Conservation (phyloP, 2,888 invertebrate species). For the Metellina segmentata region DNA sequence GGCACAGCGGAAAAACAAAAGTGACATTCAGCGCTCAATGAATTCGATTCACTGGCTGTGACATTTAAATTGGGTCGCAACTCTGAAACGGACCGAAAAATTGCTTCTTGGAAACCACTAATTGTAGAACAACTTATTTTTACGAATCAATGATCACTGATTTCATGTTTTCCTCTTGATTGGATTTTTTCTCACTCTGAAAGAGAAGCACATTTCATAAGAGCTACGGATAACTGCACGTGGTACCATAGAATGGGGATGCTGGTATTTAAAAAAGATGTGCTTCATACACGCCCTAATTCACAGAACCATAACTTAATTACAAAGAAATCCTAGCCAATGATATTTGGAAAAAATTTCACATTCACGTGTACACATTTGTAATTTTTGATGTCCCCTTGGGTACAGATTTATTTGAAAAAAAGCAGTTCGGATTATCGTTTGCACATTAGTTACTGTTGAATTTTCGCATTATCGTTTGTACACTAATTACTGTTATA, state of each 20-base stretch:
- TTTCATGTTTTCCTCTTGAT: not conserved
- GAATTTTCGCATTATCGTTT: no score
- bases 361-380: no score
- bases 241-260: not conserved
- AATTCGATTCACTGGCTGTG: not conserved
- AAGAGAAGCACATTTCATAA: no score
- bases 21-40: not conserved
- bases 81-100: not conserved
- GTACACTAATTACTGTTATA: no score
- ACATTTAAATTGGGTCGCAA: slow-evolving; percentile 1
- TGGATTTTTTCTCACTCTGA: not conserved
- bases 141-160: not conserved
- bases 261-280: not conserved
- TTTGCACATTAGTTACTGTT: no score
- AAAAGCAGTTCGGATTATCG: no score
- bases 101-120: not conserved
- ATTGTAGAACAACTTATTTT: not conserved
- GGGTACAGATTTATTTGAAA: no score
- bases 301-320: not conserved
- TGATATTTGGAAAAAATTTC: no score
- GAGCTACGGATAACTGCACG: no score
- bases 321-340: no score
- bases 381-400: no score
- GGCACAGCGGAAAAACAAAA: not conserved
- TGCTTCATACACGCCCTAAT: not conserved